Evolutionary conservation across 2,888 invertebrate genomes (phyloP).

Genomic region (Emmelina monodactyla): DNA sequence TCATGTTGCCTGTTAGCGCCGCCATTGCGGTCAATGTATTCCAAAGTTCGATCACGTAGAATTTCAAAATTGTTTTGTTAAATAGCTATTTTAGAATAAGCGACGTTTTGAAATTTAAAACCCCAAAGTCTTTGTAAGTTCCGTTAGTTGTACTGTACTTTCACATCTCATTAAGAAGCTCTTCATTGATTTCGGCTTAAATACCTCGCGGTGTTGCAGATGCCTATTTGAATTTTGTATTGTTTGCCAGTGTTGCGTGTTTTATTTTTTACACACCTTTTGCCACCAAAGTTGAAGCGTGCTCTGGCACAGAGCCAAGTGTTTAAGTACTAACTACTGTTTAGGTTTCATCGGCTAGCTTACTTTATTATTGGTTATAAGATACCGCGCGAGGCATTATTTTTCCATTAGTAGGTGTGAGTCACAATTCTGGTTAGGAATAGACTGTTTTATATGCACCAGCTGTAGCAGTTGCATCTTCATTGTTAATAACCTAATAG

Average conservation of each 20-base stretch:
- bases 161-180: neutral
- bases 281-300: slow-evolving; percentile 8
- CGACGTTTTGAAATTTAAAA: neutral
- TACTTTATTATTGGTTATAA: neutral
- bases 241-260: slow-evolving; percentile 7
- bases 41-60: slow-evolving; percentile 2
- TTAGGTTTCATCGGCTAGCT: neutral
- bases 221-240: neutral
- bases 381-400: neutral
- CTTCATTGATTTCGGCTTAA: neutral
- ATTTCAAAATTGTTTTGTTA: slow-evolving; percentile 3
- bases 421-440: neutral
- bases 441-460: neutral
- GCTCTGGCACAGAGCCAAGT: slow-evolving; percentile 19
- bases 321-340: neutral
- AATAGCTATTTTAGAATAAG: neutral
- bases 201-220: neutral
- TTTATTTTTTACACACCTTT: slow-evolving; percentile 17
- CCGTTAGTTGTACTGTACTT: slow-evolving; percentile 7
- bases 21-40: neutral
- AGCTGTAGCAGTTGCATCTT: neutral
- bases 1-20: slow-evolving; percentile 4
- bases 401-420: neutral
- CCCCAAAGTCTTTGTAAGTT: neutral
- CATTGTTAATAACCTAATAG: neutral